Percentiles rank a stretch among this genome's conserved stretches.
phyloP scores from a whole-genome alignment of 2,113 vertebrate species.

The Osmerus eperlanus region DNA sequence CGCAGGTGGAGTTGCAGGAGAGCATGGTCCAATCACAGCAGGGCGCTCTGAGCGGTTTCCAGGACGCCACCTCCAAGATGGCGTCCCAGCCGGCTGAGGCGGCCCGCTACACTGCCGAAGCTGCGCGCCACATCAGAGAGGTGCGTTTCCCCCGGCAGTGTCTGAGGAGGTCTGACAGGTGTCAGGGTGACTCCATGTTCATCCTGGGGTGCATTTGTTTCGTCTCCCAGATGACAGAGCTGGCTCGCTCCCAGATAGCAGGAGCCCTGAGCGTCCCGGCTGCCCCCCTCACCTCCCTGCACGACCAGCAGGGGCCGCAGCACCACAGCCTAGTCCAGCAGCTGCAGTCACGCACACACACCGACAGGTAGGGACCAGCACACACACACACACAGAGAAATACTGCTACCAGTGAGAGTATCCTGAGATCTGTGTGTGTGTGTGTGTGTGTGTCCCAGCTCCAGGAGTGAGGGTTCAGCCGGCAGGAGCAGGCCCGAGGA shows the following conservation, averaged over 20 bases:
- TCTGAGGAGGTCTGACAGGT: neutral
- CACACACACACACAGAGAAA: no score
- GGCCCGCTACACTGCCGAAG: constrained; percentile 69
- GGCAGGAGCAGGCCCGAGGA: constrained; percentile 63
- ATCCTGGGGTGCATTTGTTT: constrained; percentile 13
- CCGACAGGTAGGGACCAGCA: constrained; percentile 72
- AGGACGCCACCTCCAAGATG: constrained; percentile 76
- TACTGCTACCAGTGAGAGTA: no score
- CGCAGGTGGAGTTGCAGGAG: constrained; percentile 80
- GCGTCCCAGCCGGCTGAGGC: constrained; percentile 82
- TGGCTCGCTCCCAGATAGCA: constrained; percentile 72
- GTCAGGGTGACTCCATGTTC: neutral
- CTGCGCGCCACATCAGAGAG: constrained; percentile 81
- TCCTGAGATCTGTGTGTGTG: neutral
- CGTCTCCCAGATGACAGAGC: constrained; percentile 79
- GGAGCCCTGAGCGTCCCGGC: constrained; percentile 63
- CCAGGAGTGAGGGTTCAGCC: constrained; percentile 68
- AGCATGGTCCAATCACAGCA: constrained; percentile 77
- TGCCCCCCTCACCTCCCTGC: constrained; percentile 54
- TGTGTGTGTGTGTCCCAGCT: constrained; percentile 41
- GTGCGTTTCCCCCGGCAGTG: constrained; percentile 52
- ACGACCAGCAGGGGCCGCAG: constrained; percentile 70
- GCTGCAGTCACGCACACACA: constrained; percentile 61
- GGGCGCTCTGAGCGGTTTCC: constrained; percentile 73
- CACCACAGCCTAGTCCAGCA: constrained; percentile 63